Conservation (phyloP, 2,113 vertebrate species). For the Cyanoliseus patagonus region DNA sequence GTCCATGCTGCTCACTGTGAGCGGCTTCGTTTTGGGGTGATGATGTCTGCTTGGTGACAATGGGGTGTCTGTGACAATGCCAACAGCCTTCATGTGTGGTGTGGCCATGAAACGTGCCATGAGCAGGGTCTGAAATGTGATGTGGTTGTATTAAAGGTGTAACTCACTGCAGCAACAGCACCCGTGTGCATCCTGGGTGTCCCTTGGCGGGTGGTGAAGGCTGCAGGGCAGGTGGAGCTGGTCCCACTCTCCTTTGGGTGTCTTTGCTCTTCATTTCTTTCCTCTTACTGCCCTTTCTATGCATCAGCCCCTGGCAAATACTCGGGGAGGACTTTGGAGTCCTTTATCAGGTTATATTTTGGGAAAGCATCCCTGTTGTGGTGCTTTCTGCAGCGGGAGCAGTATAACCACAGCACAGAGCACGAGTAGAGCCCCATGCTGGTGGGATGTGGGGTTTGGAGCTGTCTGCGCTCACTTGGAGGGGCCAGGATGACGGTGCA, state of each 20-base stretch:
- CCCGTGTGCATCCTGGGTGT: fast-evolving
- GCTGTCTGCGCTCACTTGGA: background rate
- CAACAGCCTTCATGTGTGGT: fast-evolving
- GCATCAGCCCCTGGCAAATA: background rate
- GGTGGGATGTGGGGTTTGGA: background rate
- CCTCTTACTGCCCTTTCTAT: fast-evolving
- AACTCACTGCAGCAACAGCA: background rate
- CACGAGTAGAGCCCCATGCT: fast-evolving
- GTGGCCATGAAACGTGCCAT: fast-evolving
- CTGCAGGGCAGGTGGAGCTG: background rate
- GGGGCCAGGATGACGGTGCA: background rate
- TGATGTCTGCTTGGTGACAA: no score
- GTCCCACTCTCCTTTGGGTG: fast-evolving
- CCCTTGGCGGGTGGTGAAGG: fast-evolving
- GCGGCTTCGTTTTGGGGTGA: background rate
- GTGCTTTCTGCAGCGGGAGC: background rate
- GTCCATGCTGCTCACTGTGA: fast-evolving
- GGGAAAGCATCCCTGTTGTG: background rate
- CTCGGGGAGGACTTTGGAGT: fast-evolving
- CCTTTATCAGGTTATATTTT: background rate
- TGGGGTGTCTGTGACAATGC: fast-evolving
- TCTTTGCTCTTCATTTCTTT: background rate
- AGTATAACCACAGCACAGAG: fast-evolving
- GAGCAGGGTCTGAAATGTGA: fast-evolving
- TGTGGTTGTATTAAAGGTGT: fast-evolving